Base-by-base conservation (phyloP, 2,113 vertebrate genomes). In the Chrysemys picta region DNA sequence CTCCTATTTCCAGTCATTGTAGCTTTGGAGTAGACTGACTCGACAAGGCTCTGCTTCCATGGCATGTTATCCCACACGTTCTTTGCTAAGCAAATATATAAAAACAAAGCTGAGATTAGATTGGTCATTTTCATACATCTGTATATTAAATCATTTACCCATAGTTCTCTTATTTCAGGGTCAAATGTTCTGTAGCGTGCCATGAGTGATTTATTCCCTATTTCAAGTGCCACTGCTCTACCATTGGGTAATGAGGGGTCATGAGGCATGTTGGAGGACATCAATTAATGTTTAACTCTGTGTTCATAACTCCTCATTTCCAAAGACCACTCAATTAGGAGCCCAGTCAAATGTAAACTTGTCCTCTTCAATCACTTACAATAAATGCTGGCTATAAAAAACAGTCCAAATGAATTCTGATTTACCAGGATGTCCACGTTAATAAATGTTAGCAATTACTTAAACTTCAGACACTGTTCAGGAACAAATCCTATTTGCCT, bases 401-500 rank as follows among this genome's bases (percentile, higher is more conserved):
- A 59, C 21, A 38, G 89, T 85, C 81, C 81, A 82, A 93, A 89
- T 87, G 91, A 47, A 93, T 87, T 86, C 81, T 88, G 54, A 94
- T 95, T 92, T 89, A 87, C 90, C 52, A 90, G 42, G 22, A 17
- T 82, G 29, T 81, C 91, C 65, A 57, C 38, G 75, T 69, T 91
- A 88, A 47, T 90, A 88, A 84, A 80, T 76, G 85, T 59, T 89
- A 79, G 82, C 75, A 88, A 93, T 90, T 50, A 89, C 90, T 93
- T 90, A 76, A 79, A 80, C 87, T 87, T 90, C 88, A 94, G 95
- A 82, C 3, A 47, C 50, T 95, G 53, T 69, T 91, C n/a, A 69
- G 82, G 91, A 85, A 89, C 91, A 89, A 96, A 53, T 38, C 35
- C 91, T 53, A 29, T 95, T 82, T 91, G 87, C 90, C 72, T 84